Conservation (phyloP, 2,888 invertebrate species). For the Agelastica alni region DNA sequence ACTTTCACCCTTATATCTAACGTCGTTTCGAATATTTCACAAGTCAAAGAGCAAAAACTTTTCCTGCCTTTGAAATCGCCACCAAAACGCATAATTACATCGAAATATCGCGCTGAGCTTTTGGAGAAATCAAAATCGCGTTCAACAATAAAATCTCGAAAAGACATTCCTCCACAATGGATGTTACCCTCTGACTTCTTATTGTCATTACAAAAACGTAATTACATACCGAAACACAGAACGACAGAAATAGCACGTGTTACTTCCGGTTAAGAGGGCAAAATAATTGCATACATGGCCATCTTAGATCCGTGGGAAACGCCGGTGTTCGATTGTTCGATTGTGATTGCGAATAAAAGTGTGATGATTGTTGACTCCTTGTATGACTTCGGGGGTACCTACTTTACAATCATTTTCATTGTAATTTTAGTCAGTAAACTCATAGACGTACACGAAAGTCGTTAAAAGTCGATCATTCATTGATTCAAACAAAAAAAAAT, state of each 20-base stretch:
- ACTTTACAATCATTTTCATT: conserved; percentile 12
- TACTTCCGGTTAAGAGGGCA: conserved; percentile 51
- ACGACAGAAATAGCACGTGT: conserved; percentile 46
- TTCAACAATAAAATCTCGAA: conserved; percentile 21
- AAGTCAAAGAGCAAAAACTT: conserved; percentile 27
- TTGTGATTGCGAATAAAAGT: conserved; percentile 9
- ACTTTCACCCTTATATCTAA: conserved; percentile 11
- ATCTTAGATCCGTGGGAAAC: conserved; percentile 53
- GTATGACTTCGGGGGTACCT: conserved; percentile 14
- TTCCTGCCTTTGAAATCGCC: conserved; percentile 29
- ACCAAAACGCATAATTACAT: conserved; percentile 44
- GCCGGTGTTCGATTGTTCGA: conserved; percentile 11
- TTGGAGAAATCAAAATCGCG: conserved; percentile 38
- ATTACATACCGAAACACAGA: conserved; percentile 41
- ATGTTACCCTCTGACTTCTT: conserved; percentile 42
- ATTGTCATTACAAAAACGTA: conserved; percentile 40
- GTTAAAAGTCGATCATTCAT: no score
- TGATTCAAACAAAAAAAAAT: no score
- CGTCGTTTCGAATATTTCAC: conserved; percentile 3
- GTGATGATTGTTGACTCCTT: conserved; percentile 20
- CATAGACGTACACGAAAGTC: neutral
- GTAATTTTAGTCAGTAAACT: neutral
- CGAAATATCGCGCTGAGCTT: conserved; percentile 45
- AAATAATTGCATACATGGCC: conserved; percentile 46
- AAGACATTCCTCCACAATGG: conserved; percentile 42